These are phyloP conservation scores for Gopherus flavomarginatus DNA, from an alignment of 2,113 vertebrate species.

Conservation along the genomic window DNA sequence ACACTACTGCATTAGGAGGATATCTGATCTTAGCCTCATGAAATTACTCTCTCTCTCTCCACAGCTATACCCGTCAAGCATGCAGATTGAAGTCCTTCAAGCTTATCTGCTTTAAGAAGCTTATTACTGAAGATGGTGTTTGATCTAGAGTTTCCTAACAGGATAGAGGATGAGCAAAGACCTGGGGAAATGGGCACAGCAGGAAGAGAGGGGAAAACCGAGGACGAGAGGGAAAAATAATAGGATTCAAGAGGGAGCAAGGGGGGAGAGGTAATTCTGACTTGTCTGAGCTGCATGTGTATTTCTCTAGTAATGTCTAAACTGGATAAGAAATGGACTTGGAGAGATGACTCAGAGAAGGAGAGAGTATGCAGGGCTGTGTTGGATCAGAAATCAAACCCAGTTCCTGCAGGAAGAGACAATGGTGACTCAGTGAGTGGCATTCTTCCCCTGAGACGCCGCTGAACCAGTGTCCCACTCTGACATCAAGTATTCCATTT, in stretches of 20 bases:
- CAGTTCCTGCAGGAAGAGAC: neutral
- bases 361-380: neutral
- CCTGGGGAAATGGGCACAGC: neutral
- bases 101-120: neutral
- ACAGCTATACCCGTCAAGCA: neutral
- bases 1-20: neutral
- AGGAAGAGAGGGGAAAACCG: neutral
- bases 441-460: neutral
- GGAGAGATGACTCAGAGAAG: neutral
- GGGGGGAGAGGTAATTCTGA: neutral
- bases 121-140: neutral
- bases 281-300: neutral
- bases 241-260: neutral
- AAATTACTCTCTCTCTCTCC: neutral
- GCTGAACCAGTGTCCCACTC: neutral
- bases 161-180: neutral
- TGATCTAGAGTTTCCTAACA: neutral
- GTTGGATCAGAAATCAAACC: neutral
- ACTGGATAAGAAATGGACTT: neutral
- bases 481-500: neutral
- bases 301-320: neutral
- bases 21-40: neutral
- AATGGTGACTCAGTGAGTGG: neutral
- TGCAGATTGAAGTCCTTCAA: neutral
- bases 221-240: neutral